phyloP scores from a whole-genome alignment of 2,888 invertebrate genomes.

The Branchinecta sandiegonensis region DNA sequence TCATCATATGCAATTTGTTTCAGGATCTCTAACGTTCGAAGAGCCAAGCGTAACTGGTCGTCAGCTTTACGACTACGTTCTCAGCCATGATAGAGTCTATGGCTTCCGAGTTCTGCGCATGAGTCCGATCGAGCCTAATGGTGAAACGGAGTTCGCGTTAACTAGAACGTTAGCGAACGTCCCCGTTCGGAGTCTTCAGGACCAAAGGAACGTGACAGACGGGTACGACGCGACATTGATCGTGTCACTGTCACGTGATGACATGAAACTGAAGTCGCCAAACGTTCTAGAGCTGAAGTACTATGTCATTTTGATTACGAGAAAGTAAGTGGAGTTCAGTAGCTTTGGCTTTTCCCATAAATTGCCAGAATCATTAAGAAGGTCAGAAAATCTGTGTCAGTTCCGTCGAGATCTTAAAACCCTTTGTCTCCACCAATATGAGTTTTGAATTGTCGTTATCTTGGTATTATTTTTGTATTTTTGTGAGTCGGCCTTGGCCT shows the following conservation, averaged over 20 bases:
- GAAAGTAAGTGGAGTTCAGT: constrained; percentile 33
- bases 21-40: constrained; percentile 44
- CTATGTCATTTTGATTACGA: constrained; percentile 46
- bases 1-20: constrained; percentile 23
- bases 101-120: constrained; percentile 51
- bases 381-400: too few species aligned
- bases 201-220: constrained; percentile 33
- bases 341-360: too few species aligned
- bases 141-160: constrained; percentile 46
- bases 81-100: constrained; percentile 50
- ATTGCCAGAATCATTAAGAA: too few species aligned
- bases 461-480: too few species aligned
- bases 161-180: constrained; percentile 45
- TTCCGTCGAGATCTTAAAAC: too few species aligned
- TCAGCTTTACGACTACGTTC: constrained; percentile 52
- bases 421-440: too few species aligned
- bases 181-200: constrained; percentile 26
- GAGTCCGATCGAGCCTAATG: constrained; percentile 34
- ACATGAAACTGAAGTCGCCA: constrained; percentile 30
- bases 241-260: constrained; percentile 41
- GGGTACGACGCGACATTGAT: constrained; percentile 53
- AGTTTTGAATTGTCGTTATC: too few species aligned
- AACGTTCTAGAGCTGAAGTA: constrained; percentile 42
- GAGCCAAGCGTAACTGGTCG: constrained; percentile 47
- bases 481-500: too few species aligned